Base-by-base conservation (phyloP, 2,888 invertebrate species). In the Rhaphigaster nebulosa region DNA sequence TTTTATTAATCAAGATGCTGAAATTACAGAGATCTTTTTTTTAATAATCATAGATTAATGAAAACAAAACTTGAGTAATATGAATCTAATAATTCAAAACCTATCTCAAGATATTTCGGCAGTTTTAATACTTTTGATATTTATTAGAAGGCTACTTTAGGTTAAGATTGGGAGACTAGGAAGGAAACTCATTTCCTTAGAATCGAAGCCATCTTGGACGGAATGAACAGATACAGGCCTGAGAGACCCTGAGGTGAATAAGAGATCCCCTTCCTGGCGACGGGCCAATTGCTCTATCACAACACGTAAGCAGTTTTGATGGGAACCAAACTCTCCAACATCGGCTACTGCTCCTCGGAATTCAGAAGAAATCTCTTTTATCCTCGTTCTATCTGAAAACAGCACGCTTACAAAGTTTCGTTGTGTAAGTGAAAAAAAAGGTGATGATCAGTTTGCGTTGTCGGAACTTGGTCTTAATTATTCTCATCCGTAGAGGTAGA, bases 251-350 rank as follows among this genome's bases (percentile, higher is more conserved):
- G 70, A 76, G 70, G 20, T 38, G 70, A 76, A 76, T 76, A 76
- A 70, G 70, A 76, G 70, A 76, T 76, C 65, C 65, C 65, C n/a
- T 13, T 23, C 70, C 23, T 76, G 70, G 70, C 34, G 6, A 3
- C 0, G 20, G 20, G 70, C 70, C 70, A 76, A 38, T 38, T 38
- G 6, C 70, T 76, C 34, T 76, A 76, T 76, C 70, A 76, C 70
- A 34, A 38, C 70, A 76, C 70, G 70, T 38, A 76, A 76, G 70
- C 70, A 76, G 70, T 76, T 76, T 76, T 76, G 70, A 76, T 38
- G 70, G 70, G 34, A 76, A 76, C 70, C 34, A 34, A 76, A 76
- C 20, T 8, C 70, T 76, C 20, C 18, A 18, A 1, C 5, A 15
- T 10, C 8, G 20, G 18, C 70, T 38, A 60, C 1, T n/a, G n/a